Conservation (phyloP, 2,888 invertebrate genomes). For the Dimorphilus gyrociliatus region DNA sequence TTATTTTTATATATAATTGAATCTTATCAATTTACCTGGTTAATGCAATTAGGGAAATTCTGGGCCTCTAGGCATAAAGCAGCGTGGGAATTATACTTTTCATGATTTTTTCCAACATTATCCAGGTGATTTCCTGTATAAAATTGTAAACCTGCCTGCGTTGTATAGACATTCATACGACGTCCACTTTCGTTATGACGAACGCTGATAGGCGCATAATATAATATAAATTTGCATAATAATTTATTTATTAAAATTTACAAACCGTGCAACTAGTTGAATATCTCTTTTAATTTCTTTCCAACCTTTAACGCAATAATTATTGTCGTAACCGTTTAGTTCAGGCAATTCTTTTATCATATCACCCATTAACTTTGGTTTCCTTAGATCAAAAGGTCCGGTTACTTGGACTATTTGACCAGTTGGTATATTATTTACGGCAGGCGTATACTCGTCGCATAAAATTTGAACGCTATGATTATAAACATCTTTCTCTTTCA, state of each 20-base stretch:
- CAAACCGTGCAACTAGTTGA: conserved; percentile 3
- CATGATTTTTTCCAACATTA: conserved; percentile 54
- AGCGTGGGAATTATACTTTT: conserved; percentile 54
- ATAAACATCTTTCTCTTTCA: too few species aligned
- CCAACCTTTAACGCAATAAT: conserved; percentile 57
- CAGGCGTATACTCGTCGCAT: too few species aligned
- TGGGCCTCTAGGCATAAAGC: conserved; percentile 79
- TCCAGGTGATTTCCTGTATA: conserved; percentile 58
- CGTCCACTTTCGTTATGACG: conserved; percentile 45
- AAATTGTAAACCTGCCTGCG: conserved; percentile 77
- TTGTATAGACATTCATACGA: conserved; percentile 59
- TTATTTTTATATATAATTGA: too few species aligned
- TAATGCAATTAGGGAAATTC: conserved; percentile 74
- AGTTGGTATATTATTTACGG: too few species aligned
- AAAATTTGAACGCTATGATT: too few species aligned
- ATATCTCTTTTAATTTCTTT: conserved; percentile 8
- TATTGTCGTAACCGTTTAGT: conserved; percentile 59
- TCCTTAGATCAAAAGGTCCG: conserved; percentile 58
- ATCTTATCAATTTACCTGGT: conserved; percentile 40
- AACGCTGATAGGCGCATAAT: conserved; percentile 13
- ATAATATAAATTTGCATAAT: background rate
- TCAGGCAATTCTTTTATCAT: conserved; percentile 50
- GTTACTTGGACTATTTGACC: conserved; percentile 55
- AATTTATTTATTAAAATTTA: background rate
- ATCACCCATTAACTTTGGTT: conserved; percentile 48